phyloP scores from a whole-genome alignment of 1,140 invertebrate species.

The Hormaphis cornu region DNA sequence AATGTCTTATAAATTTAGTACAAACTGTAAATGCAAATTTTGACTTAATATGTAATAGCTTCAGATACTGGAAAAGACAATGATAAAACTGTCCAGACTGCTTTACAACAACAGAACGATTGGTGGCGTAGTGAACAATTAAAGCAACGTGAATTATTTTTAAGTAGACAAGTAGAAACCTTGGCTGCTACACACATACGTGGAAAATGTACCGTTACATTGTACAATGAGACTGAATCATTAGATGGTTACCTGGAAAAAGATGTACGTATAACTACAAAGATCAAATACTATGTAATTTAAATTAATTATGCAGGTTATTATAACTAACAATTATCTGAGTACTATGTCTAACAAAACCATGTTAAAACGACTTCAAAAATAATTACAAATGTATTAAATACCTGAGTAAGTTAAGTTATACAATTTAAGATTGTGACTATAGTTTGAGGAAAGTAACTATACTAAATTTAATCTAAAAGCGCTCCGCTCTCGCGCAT shows the following conservation, averaged over 20 bases:
- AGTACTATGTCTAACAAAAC: too few relatives aligned
- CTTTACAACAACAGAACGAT: neutral
- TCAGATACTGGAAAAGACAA: neutral
- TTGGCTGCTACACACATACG: conserved; percentile 96
- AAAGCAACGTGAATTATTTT: conserved; percentile 94
- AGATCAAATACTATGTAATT: neutral
- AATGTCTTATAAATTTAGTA: neutral
- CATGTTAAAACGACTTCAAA: too few relatives aligned
- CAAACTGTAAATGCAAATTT: too few relatives aligned
- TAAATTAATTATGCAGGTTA: too few relatives aligned
- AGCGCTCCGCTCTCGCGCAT: too few relatives aligned
- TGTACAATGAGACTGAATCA: conserved; percentile 97
- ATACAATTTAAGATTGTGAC: too few relatives aligned
- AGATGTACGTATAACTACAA: conserved; percentile 59
- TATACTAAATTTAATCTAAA: too few relatives aligned
- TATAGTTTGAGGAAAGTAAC: too few relatives aligned
- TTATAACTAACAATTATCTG: too few relatives aligned
- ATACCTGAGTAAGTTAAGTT: too few relatives aligned
- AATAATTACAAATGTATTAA: too few relatives aligned
- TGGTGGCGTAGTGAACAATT: conserved; percentile 44
- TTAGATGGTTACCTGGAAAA: conserved; percentile 90
- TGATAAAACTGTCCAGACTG: neutral
- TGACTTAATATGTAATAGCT: neutral
- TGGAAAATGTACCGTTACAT: conserved; percentile 95
- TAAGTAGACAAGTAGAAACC: conserved; percentile 95